Conservation (phyloP, 1,140 invertebrate genomes). For the Mesaphorura yosii region DNA sequence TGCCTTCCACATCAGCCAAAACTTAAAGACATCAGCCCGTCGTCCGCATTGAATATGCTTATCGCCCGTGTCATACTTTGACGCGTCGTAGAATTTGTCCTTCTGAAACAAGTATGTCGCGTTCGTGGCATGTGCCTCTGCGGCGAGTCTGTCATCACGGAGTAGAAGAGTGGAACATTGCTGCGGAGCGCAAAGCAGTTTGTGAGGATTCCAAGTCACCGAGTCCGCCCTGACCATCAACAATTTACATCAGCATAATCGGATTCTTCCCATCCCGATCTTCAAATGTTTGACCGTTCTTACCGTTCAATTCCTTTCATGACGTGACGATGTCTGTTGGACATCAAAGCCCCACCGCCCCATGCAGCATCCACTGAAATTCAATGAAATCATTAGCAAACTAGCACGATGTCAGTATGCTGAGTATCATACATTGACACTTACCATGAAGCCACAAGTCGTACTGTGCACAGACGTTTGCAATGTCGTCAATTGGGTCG, state of each 20-base stretch:
- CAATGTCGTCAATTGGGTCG: conserved; percentile 71
- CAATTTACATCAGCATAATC: conserved; percentile 3
- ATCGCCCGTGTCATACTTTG: conserved; percentile 74
- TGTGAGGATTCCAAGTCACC: conserved; percentile 89
- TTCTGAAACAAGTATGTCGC: conserved; percentile 89
- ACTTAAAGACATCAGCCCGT: conserved; percentile 86
- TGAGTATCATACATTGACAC: conserved; percentile 37
- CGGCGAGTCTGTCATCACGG: conserved; percentile 36
- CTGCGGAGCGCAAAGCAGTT: conserved; percentile 72
- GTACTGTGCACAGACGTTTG: conserved; percentile 66
- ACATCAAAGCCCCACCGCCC: conserved; percentile 80
- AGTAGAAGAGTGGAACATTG: conserved; percentile 80
- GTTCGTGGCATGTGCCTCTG: conserved; percentile 23
- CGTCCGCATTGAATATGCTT: conserved; percentile 87
- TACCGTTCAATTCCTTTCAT: conserved; percentile 56
- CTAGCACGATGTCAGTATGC: background rate
- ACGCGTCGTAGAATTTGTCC: conserved; percentile 90
- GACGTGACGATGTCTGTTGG: conserved; percentile 60
- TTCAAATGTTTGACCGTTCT: too few species aligned
- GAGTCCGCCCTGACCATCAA: conserved; percentile 61
- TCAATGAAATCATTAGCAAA: conserved; percentile 75
- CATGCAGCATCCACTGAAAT: conserved; percentile 94
- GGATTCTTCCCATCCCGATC: background rate
- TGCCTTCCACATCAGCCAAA: conserved; percentile 97
- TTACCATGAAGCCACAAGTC: conserved; percentile 86